A percentile compares a stretch with the other conserved stretches of the same genome.
Conservation (phyloP, 2,888 invertebrate species). For the Melangyna quadrimaculata region DNA sequence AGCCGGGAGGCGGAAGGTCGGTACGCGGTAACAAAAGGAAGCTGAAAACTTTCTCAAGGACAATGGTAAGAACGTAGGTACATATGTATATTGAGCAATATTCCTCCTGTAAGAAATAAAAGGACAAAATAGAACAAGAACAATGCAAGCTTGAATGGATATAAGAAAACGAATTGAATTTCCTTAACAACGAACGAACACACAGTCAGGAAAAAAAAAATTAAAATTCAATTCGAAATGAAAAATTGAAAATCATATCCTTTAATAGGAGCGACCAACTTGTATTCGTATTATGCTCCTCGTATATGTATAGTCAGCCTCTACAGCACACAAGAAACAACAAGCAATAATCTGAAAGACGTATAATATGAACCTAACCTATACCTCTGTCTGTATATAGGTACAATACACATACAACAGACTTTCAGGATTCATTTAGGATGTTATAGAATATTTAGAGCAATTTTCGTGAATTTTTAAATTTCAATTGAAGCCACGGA, state of each 20-base stretch:
- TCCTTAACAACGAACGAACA: not conserved
- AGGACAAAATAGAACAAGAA: not conserved
- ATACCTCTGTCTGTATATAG: not conserved
- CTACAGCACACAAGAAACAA: not conserved
- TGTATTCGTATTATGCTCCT: not conserved
- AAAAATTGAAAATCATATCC: conserved; percentile 71
- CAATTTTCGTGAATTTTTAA: conserved; percentile 68
- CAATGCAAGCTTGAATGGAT: conserved; percentile 20
- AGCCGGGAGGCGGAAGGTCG: not conserved
- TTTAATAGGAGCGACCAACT: conserved; percentile 51
- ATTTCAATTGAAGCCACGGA: conserved; percentile 52
- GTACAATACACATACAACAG: not conserved
- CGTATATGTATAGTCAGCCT: no score
- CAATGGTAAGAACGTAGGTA: conserved; percentile 32
- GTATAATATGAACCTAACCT: not conserved
- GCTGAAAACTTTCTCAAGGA: conserved; percentile 39
- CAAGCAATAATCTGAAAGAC: not conserved
- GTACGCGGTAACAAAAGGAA: not conserved
- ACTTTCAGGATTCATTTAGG: not conserved
- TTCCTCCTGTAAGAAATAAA: conserved; percentile 29
- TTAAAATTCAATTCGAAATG: conserved; percentile 70
- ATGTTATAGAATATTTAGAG: conserved; percentile 24
- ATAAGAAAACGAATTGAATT: not conserved
- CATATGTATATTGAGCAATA: conserved; percentile 45
- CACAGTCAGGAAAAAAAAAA: conserved; percentile 38